phyloP scores from a whole-genome alignment of 2,888 invertebrate genomes.

The Eupeodes latifasciatus region DNA sequence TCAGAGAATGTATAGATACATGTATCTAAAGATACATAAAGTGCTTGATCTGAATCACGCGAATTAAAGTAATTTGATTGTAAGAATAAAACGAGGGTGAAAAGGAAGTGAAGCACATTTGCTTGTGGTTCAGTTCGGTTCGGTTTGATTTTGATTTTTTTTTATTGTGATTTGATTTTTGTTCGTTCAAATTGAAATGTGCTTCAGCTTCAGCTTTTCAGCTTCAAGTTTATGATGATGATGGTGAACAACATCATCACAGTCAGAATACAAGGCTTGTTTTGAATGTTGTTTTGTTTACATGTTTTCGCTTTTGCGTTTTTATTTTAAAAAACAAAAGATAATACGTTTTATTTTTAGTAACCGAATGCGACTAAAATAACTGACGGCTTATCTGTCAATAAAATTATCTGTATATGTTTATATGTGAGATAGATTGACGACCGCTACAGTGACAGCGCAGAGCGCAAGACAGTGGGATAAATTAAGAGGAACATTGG shows the following conservation, averaged over 20 bases:
- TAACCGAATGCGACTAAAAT: conserved; percentile 49
- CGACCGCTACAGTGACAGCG: not conserved
- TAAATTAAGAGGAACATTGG: not conserved
- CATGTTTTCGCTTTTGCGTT: conserved; percentile 57
- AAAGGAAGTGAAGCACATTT: conserved; percentile 29
- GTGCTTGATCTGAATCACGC: conserved; percentile 25
- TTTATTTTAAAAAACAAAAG: conserved; percentile 55
- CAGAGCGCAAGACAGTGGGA: not conserved
- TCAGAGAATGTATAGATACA: too few relatives aligned
- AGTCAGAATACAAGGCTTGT: not conserved
- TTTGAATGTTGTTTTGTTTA: conserved; percentile 47
- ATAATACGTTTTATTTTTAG: conserved; percentile 66
- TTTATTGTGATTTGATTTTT: not conserved
- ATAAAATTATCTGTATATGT: conserved; percentile 58
- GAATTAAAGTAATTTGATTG: conserved; percentile 39
- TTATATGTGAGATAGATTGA: conserved; percentile 32
- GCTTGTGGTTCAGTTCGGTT: not conserved
- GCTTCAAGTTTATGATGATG: too few relatives aligned
- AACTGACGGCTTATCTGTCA: conserved; percentile 60
- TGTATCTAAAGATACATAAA: too few relatives aligned
- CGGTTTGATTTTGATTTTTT: not conserved
- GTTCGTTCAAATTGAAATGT: conserved; percentile 14
- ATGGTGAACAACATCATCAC: not conserved
- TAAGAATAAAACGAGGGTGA: not conserved
- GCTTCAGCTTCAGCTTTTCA: conserved; percentile 2